Evolutionary conservation across 2,113 vertebrate genomes (phyloP).

Genomic region (Stegastes partitus): DNA sequence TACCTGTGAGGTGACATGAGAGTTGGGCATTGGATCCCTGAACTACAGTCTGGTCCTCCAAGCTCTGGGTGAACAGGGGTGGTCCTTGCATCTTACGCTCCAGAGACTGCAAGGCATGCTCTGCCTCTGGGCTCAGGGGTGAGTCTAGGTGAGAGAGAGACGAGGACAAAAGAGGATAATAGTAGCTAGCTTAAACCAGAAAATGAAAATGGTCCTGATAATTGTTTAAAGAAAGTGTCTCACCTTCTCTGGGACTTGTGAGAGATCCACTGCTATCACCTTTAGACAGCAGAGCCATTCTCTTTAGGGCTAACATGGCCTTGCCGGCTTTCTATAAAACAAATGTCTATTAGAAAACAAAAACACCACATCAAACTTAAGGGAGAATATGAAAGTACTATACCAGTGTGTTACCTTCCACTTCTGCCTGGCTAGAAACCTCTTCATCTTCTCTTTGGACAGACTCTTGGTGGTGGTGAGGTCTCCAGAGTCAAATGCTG

Average conservation of each 20-base stretch:
- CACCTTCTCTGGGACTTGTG: slow-evolving; percentile 71
- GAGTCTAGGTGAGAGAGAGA: slow-evolving; percentile 55
- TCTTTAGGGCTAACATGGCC: slow-evolving; percentile 89
- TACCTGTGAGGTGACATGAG: slow-evolving; percentile 81
- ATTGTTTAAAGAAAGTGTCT: slow-evolving; percentile 12
- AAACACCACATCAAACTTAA: neutral
- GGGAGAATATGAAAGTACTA: too few relatives aligned
- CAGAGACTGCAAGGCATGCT: slow-evolving; percentile 72
- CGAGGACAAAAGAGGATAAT: neutral
- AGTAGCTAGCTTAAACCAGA: neutral
- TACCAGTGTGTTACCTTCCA: slow-evolving; percentile 86
- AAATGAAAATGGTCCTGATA: neutral
- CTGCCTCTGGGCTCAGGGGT: slow-evolving; percentile 69
- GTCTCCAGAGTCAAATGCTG: slow-evolving; percentile 67
- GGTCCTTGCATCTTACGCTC: slow-evolving; percentile 77
- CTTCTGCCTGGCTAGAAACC: slow-evolving; percentile 88
- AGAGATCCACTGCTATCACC: slow-evolving; percentile 58
- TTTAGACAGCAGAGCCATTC: slow-evolving; percentile 86
- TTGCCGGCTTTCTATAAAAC: slow-evolving; percentile 90
- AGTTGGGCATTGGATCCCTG: slow-evolving; percentile 73
- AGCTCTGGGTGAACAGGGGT: slow-evolving; percentile 71
- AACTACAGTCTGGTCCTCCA: slow-evolving; percentile 63
- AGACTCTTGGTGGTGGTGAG: slow-evolving; percentile 77
- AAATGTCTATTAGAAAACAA: neutral
- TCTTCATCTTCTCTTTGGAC: slow-evolving; percentile 89